Evolutionary conservation across 2,113 vertebrate genomes (phyloP).

Genomic region (Onychostoma macrolepis): DNA sequence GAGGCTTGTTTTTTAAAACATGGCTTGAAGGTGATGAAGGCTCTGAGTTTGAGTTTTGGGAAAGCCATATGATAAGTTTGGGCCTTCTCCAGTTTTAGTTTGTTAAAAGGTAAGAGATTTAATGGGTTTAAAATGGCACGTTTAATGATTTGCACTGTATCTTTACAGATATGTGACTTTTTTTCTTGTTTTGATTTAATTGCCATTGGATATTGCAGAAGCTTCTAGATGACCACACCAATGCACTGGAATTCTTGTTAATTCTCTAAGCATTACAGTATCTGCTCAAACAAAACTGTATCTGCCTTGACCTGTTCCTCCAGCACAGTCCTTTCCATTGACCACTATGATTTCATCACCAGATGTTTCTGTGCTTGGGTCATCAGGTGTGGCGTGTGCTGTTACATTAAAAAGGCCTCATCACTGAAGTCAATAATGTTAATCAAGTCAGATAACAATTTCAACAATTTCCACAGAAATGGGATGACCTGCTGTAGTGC

Average conservation of each 20-base stretch:
- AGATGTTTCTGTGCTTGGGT: conserved; percentile 6
- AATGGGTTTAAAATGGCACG: background rate
- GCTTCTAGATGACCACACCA: background rate
- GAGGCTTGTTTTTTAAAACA: background rate
- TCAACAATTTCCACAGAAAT: background rate
- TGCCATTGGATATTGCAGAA: background rate
- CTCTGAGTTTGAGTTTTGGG: background rate
- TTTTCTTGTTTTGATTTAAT: background rate
- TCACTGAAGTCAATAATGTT: background rate
- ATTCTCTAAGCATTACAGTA: background rate
- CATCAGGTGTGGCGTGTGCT: conserved; percentile 10
- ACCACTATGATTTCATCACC: conserved; percentile 18
- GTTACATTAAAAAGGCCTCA: background rate
- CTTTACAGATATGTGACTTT: background rate
- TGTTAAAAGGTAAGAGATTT: background rate
- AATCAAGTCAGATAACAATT: conserved; percentile 14
- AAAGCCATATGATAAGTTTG: background rate
- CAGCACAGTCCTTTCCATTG: conserved; percentile 12
- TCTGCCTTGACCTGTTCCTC: conserved; percentile 14
- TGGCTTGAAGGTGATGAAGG: background rate
- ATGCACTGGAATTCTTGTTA: background rate
- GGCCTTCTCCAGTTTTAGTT: background rate
- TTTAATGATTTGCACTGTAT: background rate
- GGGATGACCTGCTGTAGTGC: background rate
- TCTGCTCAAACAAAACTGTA: background rate